Evolutionary conservation across 2,888 invertebrate genomes (phyloP), one percentile per base, ranked within the genome.

Genomic region (Sphaerophoria rueppellii): DNA sequence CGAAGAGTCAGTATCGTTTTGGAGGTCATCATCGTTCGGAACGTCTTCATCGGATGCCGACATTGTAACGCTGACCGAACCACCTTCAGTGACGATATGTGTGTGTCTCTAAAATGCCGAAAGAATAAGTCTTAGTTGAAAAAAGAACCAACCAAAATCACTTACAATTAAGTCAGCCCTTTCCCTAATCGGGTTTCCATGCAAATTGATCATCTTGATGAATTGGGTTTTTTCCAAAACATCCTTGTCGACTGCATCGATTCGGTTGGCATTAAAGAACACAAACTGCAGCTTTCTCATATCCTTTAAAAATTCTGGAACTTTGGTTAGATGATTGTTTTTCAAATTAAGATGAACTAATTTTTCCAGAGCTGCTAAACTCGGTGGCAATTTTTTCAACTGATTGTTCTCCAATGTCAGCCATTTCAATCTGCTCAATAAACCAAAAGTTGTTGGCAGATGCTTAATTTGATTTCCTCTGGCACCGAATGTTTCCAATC

Each of bases 401-500:
- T 92, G 90, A 88, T 95, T 95, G 79, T 93, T 93, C 88, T 95
- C 95, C 60, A 95, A 89, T 0, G 95, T 95, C 14, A 95, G 88
- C 95, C 95, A 95, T 89, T 95, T 93, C 79, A 95, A 89, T 87
- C 93, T 93, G 5, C 90, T 85, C 60, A 95, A 91, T 40, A 91
- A 92, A 32, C 94, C 93, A 88, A 95, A 92, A 75, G 93, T 93
- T 61, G 93, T 92, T 4, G 95, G 95, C 82, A 95, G 90, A 12
- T 90, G 90, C 87, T 89, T 90, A 2, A 95, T 91, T 86, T 93
- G 92, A 92, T 95, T 95, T 57, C 94, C 94, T 54, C 95, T 92
- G 0, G 94, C 94, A 14, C 95, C 95, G 88, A 95, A 93, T 5
- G 95, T 95, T 87, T 95, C 94, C 46, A 95, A 90, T 77, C 93